Conservation (phyloP, 2,797 vertebrate species). For the Streptopelia turtur region DNA sequence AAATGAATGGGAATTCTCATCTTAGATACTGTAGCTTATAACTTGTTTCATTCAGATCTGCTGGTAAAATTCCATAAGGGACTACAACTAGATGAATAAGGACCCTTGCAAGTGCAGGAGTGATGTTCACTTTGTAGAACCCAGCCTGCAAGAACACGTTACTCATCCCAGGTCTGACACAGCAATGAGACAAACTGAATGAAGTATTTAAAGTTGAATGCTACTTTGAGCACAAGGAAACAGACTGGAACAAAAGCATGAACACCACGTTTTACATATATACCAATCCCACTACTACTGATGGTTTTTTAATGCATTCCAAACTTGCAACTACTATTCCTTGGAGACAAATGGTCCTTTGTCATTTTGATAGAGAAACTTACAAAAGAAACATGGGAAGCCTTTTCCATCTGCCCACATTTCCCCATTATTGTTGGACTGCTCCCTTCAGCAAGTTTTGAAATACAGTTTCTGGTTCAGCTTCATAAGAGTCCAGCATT, state of each 20-base stretch:
- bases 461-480: slow-evolving; percentile 19
- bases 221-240: background rate
- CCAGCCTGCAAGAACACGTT: background rate
- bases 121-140: background rate
- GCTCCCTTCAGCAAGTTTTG: slow-evolving; percentile 42
- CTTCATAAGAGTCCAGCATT: background rate
- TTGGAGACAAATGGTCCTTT: slow-evolving; percentile 24
- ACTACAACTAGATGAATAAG: background rate
- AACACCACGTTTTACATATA: background rate
- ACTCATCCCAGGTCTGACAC: background rate
- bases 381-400: slow-evolving; percentile 35
- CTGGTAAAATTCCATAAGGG: background rate
- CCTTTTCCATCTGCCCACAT: slow-evolving; percentile 16
- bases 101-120: background rate
- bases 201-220: background rate
- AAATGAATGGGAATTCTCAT: background rate
- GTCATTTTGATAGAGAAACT: slow-evolving; percentile 45
- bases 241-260: slow-evolving; percentile 1
- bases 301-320: background rate
- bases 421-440: background rate
- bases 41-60: background rate
- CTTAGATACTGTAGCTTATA: background rate
- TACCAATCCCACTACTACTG: background rate
- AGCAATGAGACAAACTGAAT: background rate
- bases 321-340: slow-evolving; percentile 10